phyloP scores from a whole-genome alignment of 2,888 invertebrate genomes.

The Eustalomyia histrio region DNA sequence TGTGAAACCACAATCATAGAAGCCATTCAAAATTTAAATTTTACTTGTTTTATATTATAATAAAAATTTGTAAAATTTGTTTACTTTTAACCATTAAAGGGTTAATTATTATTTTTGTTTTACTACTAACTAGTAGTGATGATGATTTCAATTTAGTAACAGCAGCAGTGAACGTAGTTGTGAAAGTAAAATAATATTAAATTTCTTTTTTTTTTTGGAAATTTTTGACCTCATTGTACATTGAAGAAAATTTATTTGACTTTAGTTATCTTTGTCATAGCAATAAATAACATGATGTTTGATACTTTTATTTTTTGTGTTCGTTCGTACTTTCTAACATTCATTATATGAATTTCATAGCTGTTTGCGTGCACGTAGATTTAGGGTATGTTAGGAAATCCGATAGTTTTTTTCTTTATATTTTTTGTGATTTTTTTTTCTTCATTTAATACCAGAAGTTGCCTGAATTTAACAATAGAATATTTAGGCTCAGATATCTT shows the following conservation, averaged over 20 bases:
- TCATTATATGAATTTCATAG: no score
- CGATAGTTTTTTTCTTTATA: not conserved
- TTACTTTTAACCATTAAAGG: not conserved
- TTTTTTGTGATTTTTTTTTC: not conserved
- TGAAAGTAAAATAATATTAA: constrained; percentile 12
- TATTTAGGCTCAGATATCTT: not conserved
- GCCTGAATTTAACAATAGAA: not conserved
- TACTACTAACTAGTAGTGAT: not conserved
- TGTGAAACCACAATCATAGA: no score
- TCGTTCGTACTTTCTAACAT: not conserved
- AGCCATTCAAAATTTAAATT: no score
- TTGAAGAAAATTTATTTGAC: constrained; percentile 32
- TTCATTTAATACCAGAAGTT: constrained; percentile 4
- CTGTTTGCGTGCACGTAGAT: not conserved
- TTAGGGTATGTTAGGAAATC: not conserved
- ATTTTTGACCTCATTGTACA: constrained; percentile 21
- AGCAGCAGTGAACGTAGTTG: not conserved
- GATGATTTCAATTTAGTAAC: not conserved
- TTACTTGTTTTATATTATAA: no score
- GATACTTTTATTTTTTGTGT: constrained; percentile 10
- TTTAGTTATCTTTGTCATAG: constrained; percentile 28
- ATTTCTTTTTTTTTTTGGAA: not conserved
- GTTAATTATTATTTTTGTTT: not conserved
- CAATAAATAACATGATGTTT: constrained; percentile 38
- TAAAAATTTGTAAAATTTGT: no score